Base-by-base conservation (phyloP, 2,888 invertebrate species). In the Aricia artaxerxes region DNA sequence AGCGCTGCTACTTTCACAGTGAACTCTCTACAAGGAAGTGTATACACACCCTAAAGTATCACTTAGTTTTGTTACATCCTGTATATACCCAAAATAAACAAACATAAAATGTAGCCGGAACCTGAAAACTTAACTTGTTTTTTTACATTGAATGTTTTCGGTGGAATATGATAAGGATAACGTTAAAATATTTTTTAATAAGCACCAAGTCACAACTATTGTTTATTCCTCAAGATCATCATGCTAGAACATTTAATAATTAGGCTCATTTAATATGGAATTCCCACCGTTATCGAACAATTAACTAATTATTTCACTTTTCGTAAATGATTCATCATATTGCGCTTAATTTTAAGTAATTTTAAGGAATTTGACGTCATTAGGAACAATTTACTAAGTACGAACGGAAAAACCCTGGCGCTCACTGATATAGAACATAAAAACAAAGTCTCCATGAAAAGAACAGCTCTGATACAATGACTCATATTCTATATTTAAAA, bases 241-340 rank as follows among this genome's bases (percentile, higher is more conserved):
- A 64, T 31, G 64, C 31, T 64, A 64, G 31, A 64, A 31, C 24
- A 64, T 64, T 64, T 31, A 64, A 1, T 69, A 69, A 69, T 38
- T 38, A 69, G 35, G 69, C 69, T 13, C 35, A 69, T 69, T 69
- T 38, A 38, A 69, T 35, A 4, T 6, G 11, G 35, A 38, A 69
- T 69, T 69, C 69, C 35, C 69, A 69, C 69, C 35, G 16, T 35
- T 38, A 69, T 69, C 38, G 31, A 35, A 13, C 35, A 69, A 69
- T 38, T 69, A 64, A 64, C 61, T 61, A 24, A 61, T 24, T 61
- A 61, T 61, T 61, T 6, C 24, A 69, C 64, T 69, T 69, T 69
- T 35, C 64, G 64, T 69, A 35, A 69, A 31, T 7, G 31, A 31
- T 4, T 31, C 9, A 11, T 13, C 31, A 9, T 49, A 49, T 9